Evolutionary conservation across 2,797 vertebrate genomes (phyloP).

Genomic region (Phataginus tetradactyla): DNA sequence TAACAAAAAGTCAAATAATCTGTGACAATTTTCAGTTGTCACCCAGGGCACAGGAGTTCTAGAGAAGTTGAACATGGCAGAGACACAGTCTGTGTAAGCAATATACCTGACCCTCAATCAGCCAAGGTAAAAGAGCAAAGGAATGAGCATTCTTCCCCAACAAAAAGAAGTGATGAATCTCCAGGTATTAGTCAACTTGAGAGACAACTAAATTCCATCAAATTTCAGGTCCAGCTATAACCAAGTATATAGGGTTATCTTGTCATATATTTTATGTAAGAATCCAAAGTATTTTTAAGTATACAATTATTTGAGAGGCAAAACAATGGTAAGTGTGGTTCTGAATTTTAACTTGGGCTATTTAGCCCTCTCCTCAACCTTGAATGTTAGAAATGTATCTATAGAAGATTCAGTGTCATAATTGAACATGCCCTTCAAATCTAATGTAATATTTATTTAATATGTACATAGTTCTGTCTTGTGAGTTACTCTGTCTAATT

Average conservation of each 20-base stretch:
- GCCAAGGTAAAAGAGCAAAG: not conserved
- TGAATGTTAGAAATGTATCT: not conserved
- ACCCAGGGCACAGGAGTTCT: not conserved
- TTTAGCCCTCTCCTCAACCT: not conserved
- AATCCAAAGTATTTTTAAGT: slow-evolving; percentile 18
- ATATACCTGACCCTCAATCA: not conserved
- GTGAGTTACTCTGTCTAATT: not conserved
- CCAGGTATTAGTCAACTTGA: not conserved
- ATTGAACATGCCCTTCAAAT: slow-evolving; percentile 39
- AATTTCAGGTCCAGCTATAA: slow-evolving; percentile 30
- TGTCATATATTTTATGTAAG: not conserved
- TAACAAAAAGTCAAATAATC: slow-evolving; percentile 5
- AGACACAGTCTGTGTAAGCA: not conserved
- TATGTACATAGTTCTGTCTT: not conserved
- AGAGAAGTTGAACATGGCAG: not conserved
- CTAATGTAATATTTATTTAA: slow-evolving; percentile 56
- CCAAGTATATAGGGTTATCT: not conserved
- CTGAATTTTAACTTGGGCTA: not conserved
- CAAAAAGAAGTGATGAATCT: not conserved
- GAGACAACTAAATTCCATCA: not conserved
- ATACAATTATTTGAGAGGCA: not conserved
- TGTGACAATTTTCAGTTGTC: not conserved
- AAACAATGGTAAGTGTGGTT: not conserved
- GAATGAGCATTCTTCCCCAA: not conserved
- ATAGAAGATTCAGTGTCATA: not conserved